Conservation (phyloP, 2,797 vertebrate genomes). For the Halcyon chelicuti region DNA sequence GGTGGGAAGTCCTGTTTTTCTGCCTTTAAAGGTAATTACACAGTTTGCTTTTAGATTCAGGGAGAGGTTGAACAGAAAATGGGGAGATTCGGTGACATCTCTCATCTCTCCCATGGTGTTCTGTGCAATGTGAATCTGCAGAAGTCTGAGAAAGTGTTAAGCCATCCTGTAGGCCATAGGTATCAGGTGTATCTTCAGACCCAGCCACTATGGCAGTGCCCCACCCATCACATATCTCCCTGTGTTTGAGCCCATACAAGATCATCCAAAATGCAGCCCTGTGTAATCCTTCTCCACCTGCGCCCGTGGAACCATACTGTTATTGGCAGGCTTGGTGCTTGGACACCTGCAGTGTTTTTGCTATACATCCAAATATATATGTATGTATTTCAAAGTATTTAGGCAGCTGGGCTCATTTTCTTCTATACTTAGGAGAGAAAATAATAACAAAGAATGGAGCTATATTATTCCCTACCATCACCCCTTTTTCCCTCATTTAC, state of each 20-base stretch:
- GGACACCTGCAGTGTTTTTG: background rate
- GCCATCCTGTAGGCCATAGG: background rate
- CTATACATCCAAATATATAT: background rate
- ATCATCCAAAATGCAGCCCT: accelerated
- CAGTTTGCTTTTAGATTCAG: background rate
- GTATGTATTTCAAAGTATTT: background rate
- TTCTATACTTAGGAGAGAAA: background rate
- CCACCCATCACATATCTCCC: background rate
- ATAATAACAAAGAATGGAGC: background rate
- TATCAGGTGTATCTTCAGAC: background rate
- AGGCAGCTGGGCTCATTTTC: background rate
- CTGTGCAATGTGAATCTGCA: background rate
- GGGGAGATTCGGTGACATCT: background rate
- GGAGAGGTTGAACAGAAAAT: background rate
- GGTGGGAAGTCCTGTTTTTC: background rate
- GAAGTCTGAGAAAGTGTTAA: background rate
- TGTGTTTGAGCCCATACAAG: background rate
- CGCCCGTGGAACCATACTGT: background rate
- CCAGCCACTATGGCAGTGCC: background rate
- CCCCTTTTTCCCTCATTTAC: background rate
- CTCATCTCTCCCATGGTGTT: background rate
- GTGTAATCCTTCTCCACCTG: background rate
- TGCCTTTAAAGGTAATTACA: background rate
- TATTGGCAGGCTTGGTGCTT: background rate
- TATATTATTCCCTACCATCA: background rate